Conservation (phyloP, 2,888 invertebrate species). For the Morpho achilles region DNA sequence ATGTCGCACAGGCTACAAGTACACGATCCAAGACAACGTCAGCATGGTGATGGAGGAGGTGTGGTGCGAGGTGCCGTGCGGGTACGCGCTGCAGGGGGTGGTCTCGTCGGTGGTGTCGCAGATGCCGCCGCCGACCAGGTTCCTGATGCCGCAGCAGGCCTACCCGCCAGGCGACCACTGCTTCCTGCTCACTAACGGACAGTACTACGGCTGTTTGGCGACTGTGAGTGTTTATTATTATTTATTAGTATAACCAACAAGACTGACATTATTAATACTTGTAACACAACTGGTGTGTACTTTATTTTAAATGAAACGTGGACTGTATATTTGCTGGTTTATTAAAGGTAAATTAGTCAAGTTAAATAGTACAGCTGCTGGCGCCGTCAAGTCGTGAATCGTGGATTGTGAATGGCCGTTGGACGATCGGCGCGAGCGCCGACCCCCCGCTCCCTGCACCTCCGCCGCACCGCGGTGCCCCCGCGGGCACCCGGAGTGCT, state of each 20-base stretch:
- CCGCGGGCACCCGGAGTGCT: too few relatives aligned
- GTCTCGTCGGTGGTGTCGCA: slow-evolving; percentile 49
- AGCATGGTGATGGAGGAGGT: slow-evolving; percentile 83
- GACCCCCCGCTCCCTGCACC: too few relatives aligned
- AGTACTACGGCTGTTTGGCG: slow-evolving; percentile 90
- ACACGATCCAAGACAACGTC: slow-evolving; percentile 76
- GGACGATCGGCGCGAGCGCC: too few relatives aligned
- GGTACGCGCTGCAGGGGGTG: slow-evolving; percentile 85
- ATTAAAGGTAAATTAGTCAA: too few relatives aligned
- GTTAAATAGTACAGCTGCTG: too few relatives aligned
- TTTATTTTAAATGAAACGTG: too few relatives aligned
- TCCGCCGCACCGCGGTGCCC: too few relatives aligned
- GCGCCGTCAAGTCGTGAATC: too few relatives aligned
- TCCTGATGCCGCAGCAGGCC: slow-evolving; percentile 62
- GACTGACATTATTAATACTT: slow-evolving; percentile 75
- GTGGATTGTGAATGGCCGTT: too few relatives aligned
- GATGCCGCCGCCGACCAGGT: slow-evolving; percentile 36
- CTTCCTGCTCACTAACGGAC: slow-evolving; percentile 86
- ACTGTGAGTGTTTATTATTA: slow-evolving; percentile 72
- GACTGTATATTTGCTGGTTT: too few relatives aligned
- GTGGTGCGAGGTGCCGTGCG: slow-evolving; percentile 81
- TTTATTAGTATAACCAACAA: slow-evolving; percentile 43
- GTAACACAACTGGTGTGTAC: too few relatives aligned
- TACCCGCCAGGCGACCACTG: slow-evolving; percentile 84
- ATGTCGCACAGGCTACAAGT: slow-evolving; percentile 52